phyloP scores from a whole-genome alignment of 2,797 vertebrate species.

The Masticophis lateralis region DNA sequence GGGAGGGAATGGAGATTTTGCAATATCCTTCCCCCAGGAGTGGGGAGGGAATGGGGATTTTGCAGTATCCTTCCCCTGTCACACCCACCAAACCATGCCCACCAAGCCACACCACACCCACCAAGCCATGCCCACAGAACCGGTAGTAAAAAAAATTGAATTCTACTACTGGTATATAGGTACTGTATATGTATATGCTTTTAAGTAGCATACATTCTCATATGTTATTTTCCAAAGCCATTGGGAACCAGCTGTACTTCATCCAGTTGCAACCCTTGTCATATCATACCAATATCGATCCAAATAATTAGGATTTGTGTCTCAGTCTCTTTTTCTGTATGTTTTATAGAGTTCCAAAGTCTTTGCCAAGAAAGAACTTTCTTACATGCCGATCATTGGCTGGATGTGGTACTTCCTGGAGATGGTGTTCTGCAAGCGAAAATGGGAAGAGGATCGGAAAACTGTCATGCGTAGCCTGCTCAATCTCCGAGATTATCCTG shows the following conservation, averaged over 20 bases:
- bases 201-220: not conserved
- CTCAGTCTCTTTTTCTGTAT: not conserved
- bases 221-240: not conserved
- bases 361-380: constrained; percentile 91
- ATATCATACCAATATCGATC: not conserved
- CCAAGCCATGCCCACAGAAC: no score
- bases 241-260: not conserved
- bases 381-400: constrained; percentile 90
- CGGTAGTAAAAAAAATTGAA: no score
- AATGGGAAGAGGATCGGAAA: constrained; percentile 91
- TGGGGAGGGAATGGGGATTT: no score
- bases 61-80: no score
- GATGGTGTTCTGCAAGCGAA: constrained; percentile 94
- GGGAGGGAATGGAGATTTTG: no score
- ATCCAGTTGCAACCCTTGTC: not conserved
- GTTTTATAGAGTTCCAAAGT: constrained; percentile 89
- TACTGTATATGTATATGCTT: not conserved
- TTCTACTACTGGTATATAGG: no score
- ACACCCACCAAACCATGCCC: no score
- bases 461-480: constrained; percentile 81
- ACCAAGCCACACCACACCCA: no score
- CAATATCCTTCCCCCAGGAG: no score
- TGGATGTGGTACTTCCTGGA: constrained; percentile 99
- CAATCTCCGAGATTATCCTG: constrained; percentile 88
- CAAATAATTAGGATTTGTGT: not conserved